Evolutionary conservation across 53 echinoderm and acorn worm species (phyloP).

Genomic region (Holothuria leucospilota): DNA sequence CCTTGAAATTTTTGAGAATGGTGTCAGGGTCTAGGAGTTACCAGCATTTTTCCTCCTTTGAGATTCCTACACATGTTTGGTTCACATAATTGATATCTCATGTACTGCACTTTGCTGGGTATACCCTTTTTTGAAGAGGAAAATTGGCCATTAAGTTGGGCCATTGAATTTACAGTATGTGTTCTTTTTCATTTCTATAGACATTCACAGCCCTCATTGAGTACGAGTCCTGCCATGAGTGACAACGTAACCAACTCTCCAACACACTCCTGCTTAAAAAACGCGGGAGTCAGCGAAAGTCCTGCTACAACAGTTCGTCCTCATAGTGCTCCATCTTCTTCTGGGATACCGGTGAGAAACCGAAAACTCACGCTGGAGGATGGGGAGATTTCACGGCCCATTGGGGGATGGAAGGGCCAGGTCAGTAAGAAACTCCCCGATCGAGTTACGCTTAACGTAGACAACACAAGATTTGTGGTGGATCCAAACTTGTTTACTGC

Average conservation of each 20-base stretch:
- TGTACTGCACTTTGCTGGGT: too few relatives aligned
- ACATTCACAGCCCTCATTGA: constrained; percentile 40
- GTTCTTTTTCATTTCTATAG: not conserved
- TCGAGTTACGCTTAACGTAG: constrained; percentile 90
- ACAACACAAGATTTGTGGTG: constrained; percentile 91
- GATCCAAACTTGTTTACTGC: constrained; percentile 90
- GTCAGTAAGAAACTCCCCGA: constrained; percentile 77
- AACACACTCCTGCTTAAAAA: constrained; percentile 91
- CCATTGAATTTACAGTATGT: not conserved
- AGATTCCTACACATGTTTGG: too few relatives aligned
- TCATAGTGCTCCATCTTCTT: constrained; percentile 32
- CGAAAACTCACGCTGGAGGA: constrained; percentile 37
- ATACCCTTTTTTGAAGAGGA: too few relatives aligned
- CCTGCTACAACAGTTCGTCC: not conserved
- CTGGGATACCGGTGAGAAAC: constrained; percentile 40
- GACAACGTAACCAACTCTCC: constrained; percentile 74
- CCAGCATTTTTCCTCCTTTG: too few relatives aligned
- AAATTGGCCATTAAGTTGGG: too few relatives aligned
- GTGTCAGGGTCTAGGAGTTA: too few relatives aligned
- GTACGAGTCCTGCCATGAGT: constrained; percentile 54
- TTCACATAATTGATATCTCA: too few relatives aligned
- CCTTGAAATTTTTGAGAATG: too few relatives aligned
- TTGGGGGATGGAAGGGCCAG: not conserved
- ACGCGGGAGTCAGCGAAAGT: constrained; percentile 17
- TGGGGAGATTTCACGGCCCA: not conserved